Percentiles rank a stretch among this genome's conserved stretches.
phyloP scores from a whole-genome alignment of 1,140 invertebrate species.

The Drosophila fuyamai region DNA sequence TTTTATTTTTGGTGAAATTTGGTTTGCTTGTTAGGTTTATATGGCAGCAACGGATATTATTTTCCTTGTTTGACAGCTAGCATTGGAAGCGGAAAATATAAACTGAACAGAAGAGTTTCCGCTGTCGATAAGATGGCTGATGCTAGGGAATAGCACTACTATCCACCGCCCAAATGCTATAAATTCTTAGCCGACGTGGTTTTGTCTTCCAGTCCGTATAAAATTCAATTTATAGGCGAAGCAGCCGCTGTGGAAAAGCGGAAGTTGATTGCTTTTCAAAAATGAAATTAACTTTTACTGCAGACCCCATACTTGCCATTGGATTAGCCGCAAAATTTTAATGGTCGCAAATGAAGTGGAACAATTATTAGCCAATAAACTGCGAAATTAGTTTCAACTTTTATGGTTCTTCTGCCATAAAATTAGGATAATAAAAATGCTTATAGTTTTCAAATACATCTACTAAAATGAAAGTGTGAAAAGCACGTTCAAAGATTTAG shows the following conservation, averaged over 20 bases:
- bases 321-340: conserved; percentile 11
- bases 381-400: conserved; percentile 7
- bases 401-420: conserved; percentile 16
- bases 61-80: conserved; percentile 37
- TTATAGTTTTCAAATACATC: background rate
- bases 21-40: conserved; percentile 33
- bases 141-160: background rate
- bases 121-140: conserved; percentile 29
- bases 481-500: no score
- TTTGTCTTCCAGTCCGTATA: conserved; percentile 15
- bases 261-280: conserved; percentile 29
- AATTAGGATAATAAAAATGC: conserved; percentile 21
- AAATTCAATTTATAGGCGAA: conserved; percentile 15
- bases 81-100: conserved; percentile 14
- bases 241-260: conserved; percentile 18
- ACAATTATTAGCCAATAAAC: conserved; percentile 38
- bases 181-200: conserved; percentile 16
- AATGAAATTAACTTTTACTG: conserved; percentile 31
- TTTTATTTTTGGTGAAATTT: conserved; percentile 33
- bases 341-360: conserved; percentile 5
- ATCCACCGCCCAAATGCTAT: background rate
- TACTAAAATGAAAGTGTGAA: background rate
- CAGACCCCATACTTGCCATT: conserved; percentile 1
- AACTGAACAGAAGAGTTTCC: conserved; percentile 14
- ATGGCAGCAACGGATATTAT: conserved; percentile 55